Evolutionary conservation across 2,888 invertebrate genomes (phyloP), one percentile per base, ranked within the genome.

Genomic region (Rhogogaster chlorosoma): DNA sequence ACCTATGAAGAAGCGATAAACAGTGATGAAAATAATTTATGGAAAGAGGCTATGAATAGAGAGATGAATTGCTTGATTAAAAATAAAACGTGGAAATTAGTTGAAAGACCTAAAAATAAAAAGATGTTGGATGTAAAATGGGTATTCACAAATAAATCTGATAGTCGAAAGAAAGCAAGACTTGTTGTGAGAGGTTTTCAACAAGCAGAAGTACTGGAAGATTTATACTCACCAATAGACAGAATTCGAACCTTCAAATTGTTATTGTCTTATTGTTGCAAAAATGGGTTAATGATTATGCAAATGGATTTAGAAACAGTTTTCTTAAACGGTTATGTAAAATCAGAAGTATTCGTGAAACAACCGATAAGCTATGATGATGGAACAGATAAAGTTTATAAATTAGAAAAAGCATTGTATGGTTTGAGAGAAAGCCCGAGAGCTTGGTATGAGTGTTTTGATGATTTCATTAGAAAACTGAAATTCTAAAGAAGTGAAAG

Each of bases 271-370:
- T 75, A 80, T 83, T 75, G 83, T 75, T 84, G 84, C 78, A 61
- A 86, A 57, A 53, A 67, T 57, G 77, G 53, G 32, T 67, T 77
- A 36, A 85, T 83, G 36, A 88, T 87, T n/a, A 86, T 87, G 15
- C 87, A 88, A 84, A 86, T 88, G 87, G 86, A 88, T 73, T 86
- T 86, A 22, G 84, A 86, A 70, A 85, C 86, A 5, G 87, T 88
- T 0, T 88, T 88, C 73, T 49, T 87, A 26, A 87, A 88, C 83
- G 86, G 87, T 5, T 67, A 78, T 42, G 75, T 87, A 12, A 78
- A 45, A 45, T 83, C 85, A 15, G 87, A 88, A 29, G 85, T 88
- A n/a, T 88, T 88, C 80, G 78, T 88, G 15, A 80, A 86, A 64
- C 86, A 87, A 83, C 87, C 87, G 12, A 32, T 83, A 83, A 87